phyloP scores from a whole-genome alignment of 2,888 invertebrate genomes.

The Lapara coniferarum region DNA sequence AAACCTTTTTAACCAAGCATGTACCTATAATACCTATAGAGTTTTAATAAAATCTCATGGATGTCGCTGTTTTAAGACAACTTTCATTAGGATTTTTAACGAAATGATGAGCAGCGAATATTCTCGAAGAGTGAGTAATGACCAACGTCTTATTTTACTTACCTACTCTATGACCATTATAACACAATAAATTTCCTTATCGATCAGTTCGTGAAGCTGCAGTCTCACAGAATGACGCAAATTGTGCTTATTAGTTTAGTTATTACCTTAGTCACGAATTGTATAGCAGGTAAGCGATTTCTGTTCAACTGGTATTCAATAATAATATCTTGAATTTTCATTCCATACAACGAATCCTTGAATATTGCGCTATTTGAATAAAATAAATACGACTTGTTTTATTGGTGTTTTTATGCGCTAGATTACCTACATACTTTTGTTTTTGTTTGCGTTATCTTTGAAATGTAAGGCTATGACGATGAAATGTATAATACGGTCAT shows the following conservation, averaged over 20 bases:
- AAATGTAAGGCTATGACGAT: no score
- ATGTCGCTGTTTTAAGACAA: neutral
- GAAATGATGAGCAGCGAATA: neutral
- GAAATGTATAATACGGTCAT: no score
- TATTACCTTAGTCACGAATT: slow-evolving; percentile 32
- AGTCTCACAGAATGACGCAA: slow-evolving; percentile 39
- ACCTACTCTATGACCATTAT: neutral
- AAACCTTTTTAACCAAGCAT: no score
- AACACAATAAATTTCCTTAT: neutral
- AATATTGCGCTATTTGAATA: no score
- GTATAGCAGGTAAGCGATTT: slow-evolving; percentile 32
- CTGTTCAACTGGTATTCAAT: no score
- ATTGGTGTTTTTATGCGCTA: no score
- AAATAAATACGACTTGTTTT: no score
- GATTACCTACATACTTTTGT: no score
- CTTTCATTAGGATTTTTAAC: neutral
- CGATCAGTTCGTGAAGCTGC: slow-evolving; percentile 10
- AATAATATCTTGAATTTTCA: no score
- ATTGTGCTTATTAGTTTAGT: slow-evolving; percentile 33
- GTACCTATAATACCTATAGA: no score
- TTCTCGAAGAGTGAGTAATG: neutral
- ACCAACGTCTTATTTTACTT: neutral
- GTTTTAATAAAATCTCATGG: neutral
- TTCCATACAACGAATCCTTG: no score
- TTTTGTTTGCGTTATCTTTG: no score